Percentiles rank a stretch among this genome's conserved stretches.
phyloP scores from a whole-genome alignment of 2,888 invertebrate genomes.

The Rhimphoctona megacephalus region DNA sequence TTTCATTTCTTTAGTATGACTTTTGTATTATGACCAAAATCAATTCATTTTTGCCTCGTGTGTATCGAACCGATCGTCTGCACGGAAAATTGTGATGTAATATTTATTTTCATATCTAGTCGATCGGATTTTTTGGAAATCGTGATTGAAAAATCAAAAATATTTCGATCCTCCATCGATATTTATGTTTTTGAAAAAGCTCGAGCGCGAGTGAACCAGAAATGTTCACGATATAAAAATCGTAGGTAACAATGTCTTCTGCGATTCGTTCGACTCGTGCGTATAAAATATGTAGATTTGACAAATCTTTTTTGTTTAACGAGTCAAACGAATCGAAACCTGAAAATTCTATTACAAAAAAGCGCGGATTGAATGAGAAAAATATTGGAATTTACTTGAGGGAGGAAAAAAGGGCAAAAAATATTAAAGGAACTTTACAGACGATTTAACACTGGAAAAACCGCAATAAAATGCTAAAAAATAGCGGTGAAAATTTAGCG shows the following conservation, averaged over 20 bases:
- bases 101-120: conserved; percentile 11
- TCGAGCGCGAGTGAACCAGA: neutral
- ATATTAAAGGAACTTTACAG: neutral
- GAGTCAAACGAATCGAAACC: neutral
- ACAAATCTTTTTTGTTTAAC: neutral
- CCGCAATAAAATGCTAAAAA: conserved; percentile 14
- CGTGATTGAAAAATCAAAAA: neutral
- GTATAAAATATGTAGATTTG: neutral
- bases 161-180: too few relatives aligned
- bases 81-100: neutral
- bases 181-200: neutral
- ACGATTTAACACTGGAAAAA: neutral
- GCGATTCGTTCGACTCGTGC: neutral
- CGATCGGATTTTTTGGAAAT: neutral
- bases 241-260: neutral
- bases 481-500: conserved; percentile 14
- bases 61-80: neutral
- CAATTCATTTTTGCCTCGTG: neutral
- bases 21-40: neutral
- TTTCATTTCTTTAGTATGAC: neutral
- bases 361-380: neutral
- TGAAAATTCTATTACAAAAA: neutral
- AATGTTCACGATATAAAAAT: neutral
- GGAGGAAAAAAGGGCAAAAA: neutral
- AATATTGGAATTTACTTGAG: neutral